Conservation (phyloP, 2,113 vertebrate genomes). For the Nothobranchius furzeri region DNA sequence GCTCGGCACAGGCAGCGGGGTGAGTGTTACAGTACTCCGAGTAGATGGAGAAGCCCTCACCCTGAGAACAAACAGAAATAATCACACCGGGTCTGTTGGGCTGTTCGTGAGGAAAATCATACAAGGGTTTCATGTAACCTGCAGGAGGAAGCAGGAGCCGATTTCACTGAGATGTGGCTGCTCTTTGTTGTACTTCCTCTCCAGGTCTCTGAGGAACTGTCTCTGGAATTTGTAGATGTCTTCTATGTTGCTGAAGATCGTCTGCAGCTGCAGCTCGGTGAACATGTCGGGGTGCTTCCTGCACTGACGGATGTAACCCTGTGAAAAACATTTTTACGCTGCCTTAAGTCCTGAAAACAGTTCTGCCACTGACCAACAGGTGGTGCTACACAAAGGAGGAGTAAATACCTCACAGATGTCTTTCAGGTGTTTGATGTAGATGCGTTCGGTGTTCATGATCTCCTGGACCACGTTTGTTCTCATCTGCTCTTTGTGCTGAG, state of each 20-base stretch:
- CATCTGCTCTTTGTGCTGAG: constrained; percentile 93
- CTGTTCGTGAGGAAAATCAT: neutral
- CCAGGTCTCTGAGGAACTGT: constrained; percentile 92
- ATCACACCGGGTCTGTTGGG: neutral
- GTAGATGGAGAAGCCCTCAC: constrained; percentile 94
- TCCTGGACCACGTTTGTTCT: constrained; percentile 96
- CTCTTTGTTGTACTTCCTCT: constrained; percentile 93
- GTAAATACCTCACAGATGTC: constrained; percentile 92
- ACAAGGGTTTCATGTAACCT: constrained; percentile 72
- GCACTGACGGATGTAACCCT: constrained; percentile 98
- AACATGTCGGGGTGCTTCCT: constrained; percentile 96
- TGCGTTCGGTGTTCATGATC: constrained; percentile 96
- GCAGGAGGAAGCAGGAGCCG: constrained; percentile 93
- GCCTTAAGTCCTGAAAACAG: neutral
- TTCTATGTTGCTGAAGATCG: constrained; percentile 99
- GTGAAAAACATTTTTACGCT: constrained; percentile 14
- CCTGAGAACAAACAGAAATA: constrained; percentile 71
- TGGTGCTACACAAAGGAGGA: constrained; percentile 31
- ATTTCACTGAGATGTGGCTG: constrained; percentile 95
- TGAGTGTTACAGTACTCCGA: constrained; percentile 98
- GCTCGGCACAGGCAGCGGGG: constrained; percentile 87
- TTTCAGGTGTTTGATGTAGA: constrained; percentile 97
- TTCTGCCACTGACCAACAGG: constrained; percentile 51
- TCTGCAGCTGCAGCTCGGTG: constrained; percentile 86
- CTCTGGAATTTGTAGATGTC: constrained; percentile 98